Evolutionary conservation across 2,888 invertebrate species (phyloP).

Genomic region (Clunio marinus): DNA sequence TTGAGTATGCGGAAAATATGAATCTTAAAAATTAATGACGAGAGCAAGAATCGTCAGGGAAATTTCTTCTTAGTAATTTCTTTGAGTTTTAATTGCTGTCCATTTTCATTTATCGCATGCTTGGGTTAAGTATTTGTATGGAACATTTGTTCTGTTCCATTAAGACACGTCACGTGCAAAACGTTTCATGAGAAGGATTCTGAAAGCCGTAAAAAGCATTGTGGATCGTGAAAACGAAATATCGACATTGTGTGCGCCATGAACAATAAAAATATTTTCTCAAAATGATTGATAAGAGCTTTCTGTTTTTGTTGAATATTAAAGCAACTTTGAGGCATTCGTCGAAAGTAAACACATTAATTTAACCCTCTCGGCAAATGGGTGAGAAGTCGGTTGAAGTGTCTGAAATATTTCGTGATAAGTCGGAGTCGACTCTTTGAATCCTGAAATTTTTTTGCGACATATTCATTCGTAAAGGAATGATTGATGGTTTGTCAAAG

Average conservation of each 20-base stretch:
- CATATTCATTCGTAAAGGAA: neutral
- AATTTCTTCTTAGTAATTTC: no score
- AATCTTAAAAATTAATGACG: no score
- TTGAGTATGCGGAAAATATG: no score
- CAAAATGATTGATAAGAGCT: slow-evolving; percentile 28
- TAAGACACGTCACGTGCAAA: neutral
- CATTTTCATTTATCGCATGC: no score
- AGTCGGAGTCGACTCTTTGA: no score
- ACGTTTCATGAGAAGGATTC: slow-evolving; percentile 1
- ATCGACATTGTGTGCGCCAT: neutral
- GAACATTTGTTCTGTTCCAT: neutral
- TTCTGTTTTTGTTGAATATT: neutral
- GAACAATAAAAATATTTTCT: neutral
- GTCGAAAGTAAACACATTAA: slow-evolving; percentile 10
- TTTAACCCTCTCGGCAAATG: neutral
- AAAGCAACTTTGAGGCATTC: neutral
- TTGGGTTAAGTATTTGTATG: no score
- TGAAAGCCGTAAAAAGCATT: neutral
- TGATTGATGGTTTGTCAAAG: neutral
- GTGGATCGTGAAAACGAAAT: neutral
- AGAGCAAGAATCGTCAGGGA: no score
- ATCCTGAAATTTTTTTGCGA: neutral
- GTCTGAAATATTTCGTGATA: slow-evolving; percentile 5
- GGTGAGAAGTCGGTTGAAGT: neutral
- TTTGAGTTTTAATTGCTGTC: no score